Evolutionary conservation across 1,140 invertebrate species (phyloP).

Genomic region (Xylocopa sonorina): DNA sequence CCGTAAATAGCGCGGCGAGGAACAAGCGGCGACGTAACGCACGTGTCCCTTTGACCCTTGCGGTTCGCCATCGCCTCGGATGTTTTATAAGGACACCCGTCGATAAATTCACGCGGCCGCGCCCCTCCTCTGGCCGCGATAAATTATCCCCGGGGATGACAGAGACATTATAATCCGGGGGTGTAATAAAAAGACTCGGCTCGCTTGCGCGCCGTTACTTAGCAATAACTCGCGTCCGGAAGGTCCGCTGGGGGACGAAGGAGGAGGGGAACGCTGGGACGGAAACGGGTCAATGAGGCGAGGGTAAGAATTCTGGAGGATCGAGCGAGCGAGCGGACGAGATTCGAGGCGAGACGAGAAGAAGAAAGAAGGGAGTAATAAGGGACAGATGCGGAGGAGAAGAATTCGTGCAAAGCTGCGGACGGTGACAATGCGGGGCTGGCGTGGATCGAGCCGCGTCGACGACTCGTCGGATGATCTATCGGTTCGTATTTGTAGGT

Average conservation of each 20-base stretch:
- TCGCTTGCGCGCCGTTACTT: slow-evolving; percentile 52
- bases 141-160: slow-evolving; percentile 71
- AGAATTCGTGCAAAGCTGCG: slow-evolving; percentile 59
- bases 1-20: not conserved
- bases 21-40: slow-evolving; percentile 35
- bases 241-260: slow-evolving; percentile 11
- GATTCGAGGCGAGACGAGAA: not conserved
- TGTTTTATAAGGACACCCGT: slow-evolving; percentile 62
- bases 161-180: slow-evolving; percentile 71
- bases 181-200: slow-evolving; percentile 62
- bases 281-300: slow-evolving; percentile 13
- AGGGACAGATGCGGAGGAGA: slow-evolving; percentile 44
- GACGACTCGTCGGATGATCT: slow-evolving; percentile 55
- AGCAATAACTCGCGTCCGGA: slow-evolving; percentile 64
- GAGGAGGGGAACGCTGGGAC: not conserved
- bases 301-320: too few relatives aligned
- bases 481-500: slow-evolving; percentile 60
- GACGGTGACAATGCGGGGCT: slow-evolving; percentile 49
- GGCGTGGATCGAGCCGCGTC: slow-evolving; percentile 39
- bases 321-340: too few relatives aligned
- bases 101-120: slow-evolving; percentile 66
- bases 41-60: slow-evolving; percentile 63
- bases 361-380: not conserved
- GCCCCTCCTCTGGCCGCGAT: slow-evolving; percentile 54
- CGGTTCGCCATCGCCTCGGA: slow-evolving; percentile 48